Evolutionary conservation across 2,888 invertebrate species (phyloP).

Genomic region (Oscheius myriophilus): DNA sequence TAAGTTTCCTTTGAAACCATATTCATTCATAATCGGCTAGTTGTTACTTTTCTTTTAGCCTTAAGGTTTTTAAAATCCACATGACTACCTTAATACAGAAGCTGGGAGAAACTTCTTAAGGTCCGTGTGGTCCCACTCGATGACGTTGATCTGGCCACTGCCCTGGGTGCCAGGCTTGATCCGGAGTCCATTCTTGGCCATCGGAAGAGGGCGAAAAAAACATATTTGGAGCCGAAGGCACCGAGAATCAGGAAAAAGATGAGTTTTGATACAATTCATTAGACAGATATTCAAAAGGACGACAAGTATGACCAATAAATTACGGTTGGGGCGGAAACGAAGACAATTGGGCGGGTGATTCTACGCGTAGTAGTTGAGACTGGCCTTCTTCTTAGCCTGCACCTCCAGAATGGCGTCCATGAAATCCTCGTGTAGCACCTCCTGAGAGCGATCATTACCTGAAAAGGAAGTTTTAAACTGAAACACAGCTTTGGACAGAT

Average conservation of each 20-base stretch:
- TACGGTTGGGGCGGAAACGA: too few species aligned
- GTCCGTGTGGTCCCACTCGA: slow-evolving; percentile 61
- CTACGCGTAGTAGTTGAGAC: slow-evolving; percentile 90
- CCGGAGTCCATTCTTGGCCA: slow-evolving; percentile 1
- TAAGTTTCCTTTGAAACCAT: too few species aligned
- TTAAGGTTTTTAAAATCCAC: too few species aligned
- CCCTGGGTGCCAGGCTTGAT: neutral
- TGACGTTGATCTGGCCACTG: slow-evolving; percentile 37
- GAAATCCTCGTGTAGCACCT: slow-evolving; percentile 97
- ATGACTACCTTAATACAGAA: slow-evolving; percentile 17
- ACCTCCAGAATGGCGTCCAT: slow-evolving; percentile 99
- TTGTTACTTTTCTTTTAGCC: too few species aligned
- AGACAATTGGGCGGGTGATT: too few species aligned
- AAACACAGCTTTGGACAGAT: too few species aligned
- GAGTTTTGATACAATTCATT: too few species aligned
- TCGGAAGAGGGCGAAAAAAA: too few species aligned
- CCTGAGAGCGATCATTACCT: slow-evolving; percentile 97
- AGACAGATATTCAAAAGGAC: too few species aligned
- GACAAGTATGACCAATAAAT: neutral
- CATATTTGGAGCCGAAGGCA: too few species aligned
- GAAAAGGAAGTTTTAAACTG: slow-evolving; percentile 31
- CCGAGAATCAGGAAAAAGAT: too few species aligned
- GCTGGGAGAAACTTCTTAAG: slow-evolving; percentile 51
- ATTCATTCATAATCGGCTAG: too few species aligned
- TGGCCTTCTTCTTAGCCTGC: slow-evolving; percentile 99